These are phyloP conservation scores for Nymphicus hollandicus DNA, from an alignment of 2,113 vertebrate genomes.

Conservation along the genomic window DNA sequence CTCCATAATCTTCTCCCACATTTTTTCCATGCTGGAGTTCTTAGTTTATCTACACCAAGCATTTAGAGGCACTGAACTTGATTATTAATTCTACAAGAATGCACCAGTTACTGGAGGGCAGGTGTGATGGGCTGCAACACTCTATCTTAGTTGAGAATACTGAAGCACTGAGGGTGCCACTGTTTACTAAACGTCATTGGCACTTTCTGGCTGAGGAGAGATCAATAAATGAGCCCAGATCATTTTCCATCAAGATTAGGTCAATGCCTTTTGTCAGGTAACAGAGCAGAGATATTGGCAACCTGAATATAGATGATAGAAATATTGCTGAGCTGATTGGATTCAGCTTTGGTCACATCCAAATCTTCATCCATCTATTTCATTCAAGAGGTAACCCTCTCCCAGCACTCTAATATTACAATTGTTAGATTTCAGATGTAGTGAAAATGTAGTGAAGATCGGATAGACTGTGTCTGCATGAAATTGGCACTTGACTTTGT, in stretches of 20 bases:
- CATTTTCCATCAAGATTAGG: background rate
- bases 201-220: background rate
- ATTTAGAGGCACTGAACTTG: background rate
- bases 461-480: background rate
- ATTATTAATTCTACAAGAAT: background rate
- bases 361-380: background rate
- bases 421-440: background rate
- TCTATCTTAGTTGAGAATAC: background rate
- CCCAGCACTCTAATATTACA: background rate
- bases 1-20: background rate
- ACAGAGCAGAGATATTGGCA: background rate
- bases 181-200: background rate
- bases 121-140: background rate
- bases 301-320: background rate
- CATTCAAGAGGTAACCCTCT: background rate
- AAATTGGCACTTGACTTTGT: background rate
- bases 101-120: background rate
- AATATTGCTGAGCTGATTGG: background rate
- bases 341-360: background rate
- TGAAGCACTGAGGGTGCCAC: background rate
- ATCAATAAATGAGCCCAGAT: background rate
- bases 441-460: background rate
- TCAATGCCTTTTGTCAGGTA: background rate
- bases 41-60: background rate
- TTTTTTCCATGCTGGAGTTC: background rate